A percentile compares a stretch with the other conserved stretches of the same genome.
phyloP scores from a whole-genome alignment of 2,113 vertebrate species.

The Hypocryptadius cinnamomeus region DNA sequence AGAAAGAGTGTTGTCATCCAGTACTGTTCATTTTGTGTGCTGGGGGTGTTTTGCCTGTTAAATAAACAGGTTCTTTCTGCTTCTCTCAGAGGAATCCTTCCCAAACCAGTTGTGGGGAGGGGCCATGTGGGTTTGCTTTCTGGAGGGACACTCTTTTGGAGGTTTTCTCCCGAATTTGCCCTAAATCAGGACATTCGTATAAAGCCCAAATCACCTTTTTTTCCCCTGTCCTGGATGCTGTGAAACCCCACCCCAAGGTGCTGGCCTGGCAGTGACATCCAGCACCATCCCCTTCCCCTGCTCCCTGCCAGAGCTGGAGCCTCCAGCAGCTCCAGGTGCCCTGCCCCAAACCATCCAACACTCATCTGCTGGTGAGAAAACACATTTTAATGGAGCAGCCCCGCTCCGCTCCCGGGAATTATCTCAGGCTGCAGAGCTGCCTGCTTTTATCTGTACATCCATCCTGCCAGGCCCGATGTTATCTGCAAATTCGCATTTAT shows the following conservation, averaged over 20 bases:
- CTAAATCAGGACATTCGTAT: too few species aligned
- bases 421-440: neutral
- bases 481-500: conserved; percentile 7
- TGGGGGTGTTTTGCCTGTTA: too few species aligned
- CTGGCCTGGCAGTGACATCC: neutral
- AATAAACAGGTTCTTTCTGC: too few species aligned
- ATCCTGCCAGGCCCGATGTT: neutral
- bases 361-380: conserved; percentile 3
- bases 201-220: neutral
- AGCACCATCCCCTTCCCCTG: neutral
- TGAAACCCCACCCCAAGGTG: neutral
- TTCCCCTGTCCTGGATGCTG: neutral
- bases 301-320: neutral
- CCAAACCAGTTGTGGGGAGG: too few species aligned
- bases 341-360: neutral
- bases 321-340: neutral
- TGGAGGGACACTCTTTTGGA: too few species aligned
- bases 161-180: too few species aligned
- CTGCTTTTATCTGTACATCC: conserved; percentile 3
- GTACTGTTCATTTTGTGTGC: too few species aligned
- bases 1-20: too few species aligned
- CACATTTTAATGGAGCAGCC: conserved; percentile 36
- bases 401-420: neutral
- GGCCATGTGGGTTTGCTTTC: too few species aligned
- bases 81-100: too few species aligned